A percentile compares a stretch with the other conserved stretches of the same genome.
Evolutionary conservation across 2,113 vertebrate species (phyloP).

Genomic region (Gymnarchus niloticus): DNA sequence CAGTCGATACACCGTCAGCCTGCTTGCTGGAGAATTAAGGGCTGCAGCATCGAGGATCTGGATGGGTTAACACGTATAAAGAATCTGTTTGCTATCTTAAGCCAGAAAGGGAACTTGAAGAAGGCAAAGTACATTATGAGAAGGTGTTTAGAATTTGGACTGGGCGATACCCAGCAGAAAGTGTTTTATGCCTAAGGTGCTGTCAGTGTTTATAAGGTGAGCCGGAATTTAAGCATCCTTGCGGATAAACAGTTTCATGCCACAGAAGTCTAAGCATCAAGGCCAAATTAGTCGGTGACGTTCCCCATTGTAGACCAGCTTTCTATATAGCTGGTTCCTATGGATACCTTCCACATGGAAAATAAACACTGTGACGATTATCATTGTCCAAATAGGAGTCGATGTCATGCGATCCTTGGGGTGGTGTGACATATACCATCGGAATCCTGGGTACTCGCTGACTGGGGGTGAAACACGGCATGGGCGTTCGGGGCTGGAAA

Average conservation of each 20-base stretch:
- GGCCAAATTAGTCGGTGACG: neutral
- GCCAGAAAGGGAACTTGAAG: neutral
- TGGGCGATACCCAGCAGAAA: too few species aligned
- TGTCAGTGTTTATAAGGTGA: neutral
- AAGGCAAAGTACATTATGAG: neutral
- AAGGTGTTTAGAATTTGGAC: too few species aligned
- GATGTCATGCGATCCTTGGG: neutral
- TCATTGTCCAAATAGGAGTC: neutral
- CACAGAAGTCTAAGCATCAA: neutral
- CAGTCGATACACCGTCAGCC: too few species aligned
- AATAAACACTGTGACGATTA: neutral
- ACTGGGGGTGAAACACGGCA: constrained; percentile 58
- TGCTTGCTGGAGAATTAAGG: neutral
- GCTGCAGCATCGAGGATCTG: too few species aligned
- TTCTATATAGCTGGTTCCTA: neutral
- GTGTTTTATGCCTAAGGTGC: too few species aligned
- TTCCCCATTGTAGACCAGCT: neutral
- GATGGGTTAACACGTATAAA: too few species aligned
- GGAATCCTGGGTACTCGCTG: constrained; percentile 54
- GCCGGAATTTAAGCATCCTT: neutral
- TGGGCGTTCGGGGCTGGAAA: constrained; percentile 51
- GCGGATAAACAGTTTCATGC: neutral
- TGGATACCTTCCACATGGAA: neutral
- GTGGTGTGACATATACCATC: constrained; percentile 48
- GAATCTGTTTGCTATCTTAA: too few species aligned